Evolutionary conservation across 1,140 invertebrate genomes (phyloP).

Genomic region (Zaprionus lachaisei): DNA sequence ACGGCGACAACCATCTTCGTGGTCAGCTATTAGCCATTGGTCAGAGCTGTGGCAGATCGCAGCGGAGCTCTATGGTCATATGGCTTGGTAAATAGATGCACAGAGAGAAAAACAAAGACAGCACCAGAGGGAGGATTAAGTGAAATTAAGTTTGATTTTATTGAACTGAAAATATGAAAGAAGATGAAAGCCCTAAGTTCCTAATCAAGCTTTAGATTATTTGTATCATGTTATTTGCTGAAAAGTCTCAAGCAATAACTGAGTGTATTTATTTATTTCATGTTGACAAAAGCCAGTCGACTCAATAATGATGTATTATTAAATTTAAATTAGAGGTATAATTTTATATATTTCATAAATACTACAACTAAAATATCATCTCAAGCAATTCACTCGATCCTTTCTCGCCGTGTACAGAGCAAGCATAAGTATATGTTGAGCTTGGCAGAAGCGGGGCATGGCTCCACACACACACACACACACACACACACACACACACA

Average conservation of each 20-base stretch:
- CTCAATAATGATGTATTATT: no score
- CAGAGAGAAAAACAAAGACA: not conserved
- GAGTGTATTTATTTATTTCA: no score
- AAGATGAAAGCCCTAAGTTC: no score
- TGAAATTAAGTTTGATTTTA: not conserved
- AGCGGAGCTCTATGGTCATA: slow-evolving; percentile 8
- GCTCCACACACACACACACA: not conserved
- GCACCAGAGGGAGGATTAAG: not conserved
- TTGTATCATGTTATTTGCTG: no score
- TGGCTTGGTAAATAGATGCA: slow-evolving; percentile 2
- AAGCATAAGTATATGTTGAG: slow-evolving; percentile 4
- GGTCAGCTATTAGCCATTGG: slow-evolving; percentile 56
- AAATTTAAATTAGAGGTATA: no score
- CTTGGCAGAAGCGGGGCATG: not conserved
- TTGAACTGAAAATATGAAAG: no score
- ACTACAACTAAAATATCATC: no score
- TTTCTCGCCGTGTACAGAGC: not conserved
- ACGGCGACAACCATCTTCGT: slow-evolving; percentile 55
- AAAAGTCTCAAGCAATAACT: no score
- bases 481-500: not conserved
- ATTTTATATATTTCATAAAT: no score
- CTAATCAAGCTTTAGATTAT: no score
- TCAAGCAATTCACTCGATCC: not conserved
- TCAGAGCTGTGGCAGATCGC: slow-evolving; percentile 10
- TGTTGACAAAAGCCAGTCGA: no score